These are phyloP conservation scores for Drosophila greeni DNA, from an alignment of 2,888 invertebrate genomes.

Conservation along the genomic window DNA sequence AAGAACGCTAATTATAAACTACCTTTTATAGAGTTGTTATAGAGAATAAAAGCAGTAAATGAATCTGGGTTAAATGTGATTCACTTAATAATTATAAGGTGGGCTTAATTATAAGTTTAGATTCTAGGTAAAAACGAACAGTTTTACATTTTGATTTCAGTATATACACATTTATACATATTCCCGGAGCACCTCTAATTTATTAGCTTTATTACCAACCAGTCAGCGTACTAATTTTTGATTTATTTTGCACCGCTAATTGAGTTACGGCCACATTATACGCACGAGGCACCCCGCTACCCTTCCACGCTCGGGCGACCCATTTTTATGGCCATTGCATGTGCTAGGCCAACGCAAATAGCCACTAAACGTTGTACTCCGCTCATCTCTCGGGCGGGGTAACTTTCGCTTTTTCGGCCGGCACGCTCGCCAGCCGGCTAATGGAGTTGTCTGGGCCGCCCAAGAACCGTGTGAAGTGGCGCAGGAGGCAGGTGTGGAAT, in stretches of 20 bases:
- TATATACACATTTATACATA: not conserved
- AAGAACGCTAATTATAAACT: conserved; percentile 5
- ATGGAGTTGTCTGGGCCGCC: conserved; percentile 52
- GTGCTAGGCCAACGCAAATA: conserved; percentile 33
- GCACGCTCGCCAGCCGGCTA: conserved; percentile 40
- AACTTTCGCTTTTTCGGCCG: conserved; percentile 64
- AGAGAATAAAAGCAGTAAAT: not conserved
- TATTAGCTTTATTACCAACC: not conserved
- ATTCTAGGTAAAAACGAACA: not conserved
- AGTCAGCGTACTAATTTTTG: conserved; percentile 3
- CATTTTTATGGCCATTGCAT: conserved; percentile 48
- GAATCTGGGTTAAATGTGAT: not conserved
- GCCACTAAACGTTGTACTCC: conserved; percentile 42
- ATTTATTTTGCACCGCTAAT: conserved; percentile 17
- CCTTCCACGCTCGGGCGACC: conserved; percentile 39
- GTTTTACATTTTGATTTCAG: not conserved
- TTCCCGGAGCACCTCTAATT: no score
- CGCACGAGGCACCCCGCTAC: conserved; percentile 22
- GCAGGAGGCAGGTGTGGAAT: conserved; percentile 48
- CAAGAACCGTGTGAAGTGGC: conserved; percentile 50
- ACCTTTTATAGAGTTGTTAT: not conserved
- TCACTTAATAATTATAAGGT: not conserved
- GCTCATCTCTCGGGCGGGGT: conserved; percentile 37
- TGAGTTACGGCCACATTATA: conserved; percentile 8
- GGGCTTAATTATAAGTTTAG: not conserved